Evolutionary conservation across 2,797 vertebrate genomes (phyloP).

Genomic region (Cuniculus paca): DNA sequence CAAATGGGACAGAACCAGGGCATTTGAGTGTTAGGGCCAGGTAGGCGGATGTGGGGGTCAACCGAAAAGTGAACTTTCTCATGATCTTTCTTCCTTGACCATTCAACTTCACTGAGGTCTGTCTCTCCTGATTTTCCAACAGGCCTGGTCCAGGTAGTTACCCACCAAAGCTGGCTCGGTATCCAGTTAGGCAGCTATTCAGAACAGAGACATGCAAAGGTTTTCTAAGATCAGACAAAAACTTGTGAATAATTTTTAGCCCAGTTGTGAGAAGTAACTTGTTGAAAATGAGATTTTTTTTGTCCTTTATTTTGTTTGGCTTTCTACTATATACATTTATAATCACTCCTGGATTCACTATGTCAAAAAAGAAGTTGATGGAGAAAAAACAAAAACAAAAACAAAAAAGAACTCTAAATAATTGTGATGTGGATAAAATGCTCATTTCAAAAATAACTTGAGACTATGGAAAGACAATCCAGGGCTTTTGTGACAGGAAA

Average conservation of each 20-base stretch:
- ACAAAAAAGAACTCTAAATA: conserved; percentile 41
- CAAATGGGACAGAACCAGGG: neutral
- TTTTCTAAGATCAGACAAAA: neutral
- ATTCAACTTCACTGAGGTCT: neutral
- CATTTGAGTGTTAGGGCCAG: neutral
- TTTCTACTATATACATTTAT: conserved; percentile 58
- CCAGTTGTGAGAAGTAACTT: neutral
- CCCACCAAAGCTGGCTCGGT: fast-evolving
- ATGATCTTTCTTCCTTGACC: neutral
- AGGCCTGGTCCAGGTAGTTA: neutral
- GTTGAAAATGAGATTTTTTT: conserved; percentile 11
- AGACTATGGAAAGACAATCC: neutral
- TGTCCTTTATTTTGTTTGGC: conserved; percentile 1
- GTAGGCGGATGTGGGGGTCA: neutral
- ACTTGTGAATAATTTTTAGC: neutral
- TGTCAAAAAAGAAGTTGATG: conserved; percentile 63
- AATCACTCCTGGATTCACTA: conserved; percentile 58
- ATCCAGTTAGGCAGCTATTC: neutral
- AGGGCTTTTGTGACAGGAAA: neutral
- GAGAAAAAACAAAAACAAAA: too few relatives aligned
- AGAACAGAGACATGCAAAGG: neutral
- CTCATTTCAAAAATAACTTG: conserved; percentile 66
- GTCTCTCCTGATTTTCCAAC: neutral
- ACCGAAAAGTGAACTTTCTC: neutral
- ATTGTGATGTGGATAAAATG: conserved; percentile 10